These are phyloP conservation scores for Bombus superbus DNA, from an alignment of 1,140 invertebrate species.

Conservation along the genomic window DNA sequence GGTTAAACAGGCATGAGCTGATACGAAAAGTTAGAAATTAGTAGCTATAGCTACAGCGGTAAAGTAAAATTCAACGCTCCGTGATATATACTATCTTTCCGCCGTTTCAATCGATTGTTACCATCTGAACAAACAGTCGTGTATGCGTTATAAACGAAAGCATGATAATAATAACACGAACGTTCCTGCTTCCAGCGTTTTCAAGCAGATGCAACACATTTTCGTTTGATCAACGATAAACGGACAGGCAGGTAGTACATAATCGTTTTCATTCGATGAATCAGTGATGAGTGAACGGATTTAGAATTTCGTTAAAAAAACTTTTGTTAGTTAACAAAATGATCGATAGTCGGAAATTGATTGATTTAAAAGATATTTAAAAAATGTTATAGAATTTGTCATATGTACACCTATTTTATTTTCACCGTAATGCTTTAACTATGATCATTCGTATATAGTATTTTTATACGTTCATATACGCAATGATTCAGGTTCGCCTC, in stretches of 20 bases:
- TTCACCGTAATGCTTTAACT: background rate
- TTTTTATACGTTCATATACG: background rate
- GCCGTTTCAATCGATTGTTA: background rate
- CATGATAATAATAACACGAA: too few relatives aligned
- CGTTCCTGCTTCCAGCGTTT: background rate
- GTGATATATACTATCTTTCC: conserved; percentile 4
- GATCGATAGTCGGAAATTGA: too few relatives aligned
- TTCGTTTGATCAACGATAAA: conserved; percentile 1
- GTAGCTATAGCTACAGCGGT: background rate
- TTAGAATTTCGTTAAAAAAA: background rate
- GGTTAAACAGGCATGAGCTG: background rate
- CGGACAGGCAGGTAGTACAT: background rate
- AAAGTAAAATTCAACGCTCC: background rate
- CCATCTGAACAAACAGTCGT: conserved; percentile 21
- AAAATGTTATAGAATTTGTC: too few relatives aligned
- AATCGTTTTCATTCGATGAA: background rate
- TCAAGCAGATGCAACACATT: conserved; percentile 1
- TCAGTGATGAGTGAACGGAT: background rate
- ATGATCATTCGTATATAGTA: background rate
- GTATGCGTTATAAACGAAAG: background rate
- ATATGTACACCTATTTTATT: too few relatives aligned
- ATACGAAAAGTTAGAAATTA: background rate
- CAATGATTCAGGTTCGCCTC: background rate
- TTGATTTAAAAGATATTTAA: too few relatives aligned
- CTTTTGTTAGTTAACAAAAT: too few relatives aligned